These are phyloP conservation scores for Laupala kohalensis DNA, from an alignment of 1,140 invertebrate species.

Conservation along the genomic window DNA sequence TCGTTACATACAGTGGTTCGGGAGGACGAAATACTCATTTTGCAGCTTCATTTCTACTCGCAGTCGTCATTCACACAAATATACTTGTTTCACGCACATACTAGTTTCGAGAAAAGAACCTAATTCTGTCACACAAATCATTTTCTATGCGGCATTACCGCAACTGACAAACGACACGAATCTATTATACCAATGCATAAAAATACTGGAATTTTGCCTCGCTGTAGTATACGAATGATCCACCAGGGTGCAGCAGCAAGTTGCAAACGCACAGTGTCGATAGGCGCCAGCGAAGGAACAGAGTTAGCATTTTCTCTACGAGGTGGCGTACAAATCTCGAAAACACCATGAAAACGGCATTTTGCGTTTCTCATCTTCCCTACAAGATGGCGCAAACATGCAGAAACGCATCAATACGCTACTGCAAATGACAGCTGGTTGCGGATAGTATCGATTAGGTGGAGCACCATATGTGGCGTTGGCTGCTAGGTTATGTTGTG, in stretches of 20 bases:
- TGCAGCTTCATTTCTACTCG: slow-evolving; percentile 15
- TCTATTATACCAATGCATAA: neutral
- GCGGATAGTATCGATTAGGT: neutral
- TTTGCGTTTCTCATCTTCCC: neutral
- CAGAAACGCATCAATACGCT: neutral
- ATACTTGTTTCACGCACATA: neutral
- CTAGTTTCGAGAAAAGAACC: neutral
- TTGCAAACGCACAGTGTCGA: neutral
- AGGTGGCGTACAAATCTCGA: too few relatives aligned
- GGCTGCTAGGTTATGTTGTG: too few relatives aligned
- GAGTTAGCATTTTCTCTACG: too few relatives aligned
- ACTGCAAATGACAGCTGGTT: neutral
- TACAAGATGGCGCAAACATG: neutral
- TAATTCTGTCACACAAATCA: neutral
- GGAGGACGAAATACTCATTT: slow-evolving; percentile 34
- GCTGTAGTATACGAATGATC: neutral
- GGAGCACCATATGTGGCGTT: too few relatives aligned
- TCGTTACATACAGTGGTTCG: slow-evolving; percentile 57
- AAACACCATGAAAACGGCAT: too few relatives aligned
- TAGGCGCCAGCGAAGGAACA: neutral
- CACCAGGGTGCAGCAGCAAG: neutral
- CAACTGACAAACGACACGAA: neutral
- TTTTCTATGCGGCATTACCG: neutral
- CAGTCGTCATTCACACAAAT: neutral
- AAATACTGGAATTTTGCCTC: neutral